phyloP scores from a whole-genome alignment of 2,888 invertebrate genomes.

The Hartigia nigra region DNA sequence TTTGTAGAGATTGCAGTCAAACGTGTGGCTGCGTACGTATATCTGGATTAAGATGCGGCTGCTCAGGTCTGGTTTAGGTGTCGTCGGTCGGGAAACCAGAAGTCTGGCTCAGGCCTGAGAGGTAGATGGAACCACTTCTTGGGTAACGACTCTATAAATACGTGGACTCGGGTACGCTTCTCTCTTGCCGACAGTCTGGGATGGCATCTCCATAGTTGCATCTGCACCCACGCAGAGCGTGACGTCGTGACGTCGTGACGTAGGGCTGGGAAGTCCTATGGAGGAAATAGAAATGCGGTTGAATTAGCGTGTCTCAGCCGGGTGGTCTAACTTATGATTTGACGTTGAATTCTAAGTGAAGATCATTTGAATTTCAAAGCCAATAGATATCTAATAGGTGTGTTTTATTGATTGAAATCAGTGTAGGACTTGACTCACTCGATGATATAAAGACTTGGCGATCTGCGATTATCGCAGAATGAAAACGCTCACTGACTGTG shows the following conservation, averaged over 20 bases:
- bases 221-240: neutral
- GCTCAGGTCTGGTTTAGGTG: neutral
- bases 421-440: neutral
- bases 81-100: neutral
- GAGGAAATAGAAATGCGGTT: neutral
- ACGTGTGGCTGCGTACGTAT: neutral
- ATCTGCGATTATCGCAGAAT: neutral
- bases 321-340: neutral
- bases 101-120: neutral
- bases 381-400: neutral
- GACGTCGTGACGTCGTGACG: neutral
- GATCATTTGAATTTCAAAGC: neutral
- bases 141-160: conserved; percentile 1
- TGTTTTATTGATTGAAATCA: neutral
- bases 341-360: neutral
- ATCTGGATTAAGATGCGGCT: neutral
- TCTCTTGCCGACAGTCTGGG: conserved; percentile 8
- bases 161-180: neutral
- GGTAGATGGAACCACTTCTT: conserved; percentile 29
- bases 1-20: neutral
- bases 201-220: neutral
- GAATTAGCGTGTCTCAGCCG: neutral
- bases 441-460: neutral
- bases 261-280: neutral
- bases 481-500: conserved; percentile 20